These are phyloP conservation scores for Pterobdella sp. DNA, from an alignment of 2,888 invertebrate genomes.

Conservation along the genomic window DNA sequence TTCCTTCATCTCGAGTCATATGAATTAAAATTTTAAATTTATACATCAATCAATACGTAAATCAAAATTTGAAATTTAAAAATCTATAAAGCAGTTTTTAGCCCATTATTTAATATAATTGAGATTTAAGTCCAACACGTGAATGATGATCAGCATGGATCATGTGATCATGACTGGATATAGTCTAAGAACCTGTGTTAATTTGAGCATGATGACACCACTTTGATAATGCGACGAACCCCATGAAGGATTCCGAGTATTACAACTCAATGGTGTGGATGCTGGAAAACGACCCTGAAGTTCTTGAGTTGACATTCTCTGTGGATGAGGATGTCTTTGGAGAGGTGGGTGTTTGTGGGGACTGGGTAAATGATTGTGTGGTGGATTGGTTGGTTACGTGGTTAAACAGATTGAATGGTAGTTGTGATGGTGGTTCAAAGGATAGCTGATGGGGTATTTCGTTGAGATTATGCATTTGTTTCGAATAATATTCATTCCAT, in stretches of 20 bases:
- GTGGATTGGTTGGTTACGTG: not conserved
- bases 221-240: too few species aligned
- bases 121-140: too few species aligned
- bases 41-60: too few species aligned
- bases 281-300: slow-evolving; percentile 87
- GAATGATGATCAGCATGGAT: too few species aligned
- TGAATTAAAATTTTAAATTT: too few species aligned
- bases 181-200: too few species aligned
- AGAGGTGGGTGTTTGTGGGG: slow-evolving; percentile 43
- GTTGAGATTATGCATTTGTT: not conserved
- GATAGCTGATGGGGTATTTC: not conserved
- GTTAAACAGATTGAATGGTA: not conserved
- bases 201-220: too few species aligned
- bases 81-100: too few species aligned
- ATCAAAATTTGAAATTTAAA: too few species aligned
- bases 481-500: not conserved
- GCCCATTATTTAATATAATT: too few species aligned
- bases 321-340: slow-evolving; percentile 96
- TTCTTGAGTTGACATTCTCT: slow-evolving; percentile 81
- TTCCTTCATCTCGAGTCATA: too few species aligned
- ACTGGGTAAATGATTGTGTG: not conserved
- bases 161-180: too few species aligned
- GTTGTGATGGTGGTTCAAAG: not conserved
- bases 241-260: slow-evolving; percentile 85
- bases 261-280: slow-evolving; percentile 95